These are phyloP conservation scores for Theonella swinhoei DNA, from an alignment of 37 sponge, comb jelly and placozoan genomes.

Conservation along the genomic window DNA sequence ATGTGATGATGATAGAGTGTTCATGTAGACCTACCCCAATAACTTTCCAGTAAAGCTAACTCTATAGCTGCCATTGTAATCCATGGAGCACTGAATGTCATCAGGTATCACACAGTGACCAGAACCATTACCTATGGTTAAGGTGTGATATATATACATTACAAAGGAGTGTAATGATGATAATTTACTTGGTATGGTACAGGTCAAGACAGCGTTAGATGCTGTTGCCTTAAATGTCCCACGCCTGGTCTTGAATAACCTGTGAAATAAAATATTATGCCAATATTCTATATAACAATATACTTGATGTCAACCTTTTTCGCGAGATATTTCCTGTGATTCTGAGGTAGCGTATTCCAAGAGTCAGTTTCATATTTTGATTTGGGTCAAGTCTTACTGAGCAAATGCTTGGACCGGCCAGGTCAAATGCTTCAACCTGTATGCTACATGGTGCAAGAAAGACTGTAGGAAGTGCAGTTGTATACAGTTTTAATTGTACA, in stretches of 20 bases:
- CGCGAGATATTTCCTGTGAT: neutral
- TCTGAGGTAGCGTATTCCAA: neutral
- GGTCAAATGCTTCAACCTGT: too few relatives aligned
- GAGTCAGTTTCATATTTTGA: too few relatives aligned
- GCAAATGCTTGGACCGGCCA: too few relatives aligned
- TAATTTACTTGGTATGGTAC: neutral
- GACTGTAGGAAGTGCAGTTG: too few relatives aligned
- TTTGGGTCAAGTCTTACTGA: too few relatives aligned
- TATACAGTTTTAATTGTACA: too few relatives aligned
- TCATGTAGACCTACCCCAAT: neutral
- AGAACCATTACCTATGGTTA: neutral
- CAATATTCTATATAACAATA: too few relatives aligned
- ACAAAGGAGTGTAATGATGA: neutral
- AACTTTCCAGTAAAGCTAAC: neutral
- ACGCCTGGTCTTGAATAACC: neutral
- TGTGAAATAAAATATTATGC: too few relatives aligned
- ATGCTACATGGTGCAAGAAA: too few relatives aligned
- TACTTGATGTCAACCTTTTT: too few relatives aligned
- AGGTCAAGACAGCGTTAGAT: neutral
- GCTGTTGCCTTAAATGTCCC: neutral
- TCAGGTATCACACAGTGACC: neutral
- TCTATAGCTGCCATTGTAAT: neutral
- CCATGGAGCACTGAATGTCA: neutral
- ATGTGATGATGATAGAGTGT: too few relatives aligned
- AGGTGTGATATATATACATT: too few relatives aligned